phyloP scores from a whole-genome alignment of 2,113 vertebrate genomes.

The Pseudorhombus dupliciocellatus region DNA sequence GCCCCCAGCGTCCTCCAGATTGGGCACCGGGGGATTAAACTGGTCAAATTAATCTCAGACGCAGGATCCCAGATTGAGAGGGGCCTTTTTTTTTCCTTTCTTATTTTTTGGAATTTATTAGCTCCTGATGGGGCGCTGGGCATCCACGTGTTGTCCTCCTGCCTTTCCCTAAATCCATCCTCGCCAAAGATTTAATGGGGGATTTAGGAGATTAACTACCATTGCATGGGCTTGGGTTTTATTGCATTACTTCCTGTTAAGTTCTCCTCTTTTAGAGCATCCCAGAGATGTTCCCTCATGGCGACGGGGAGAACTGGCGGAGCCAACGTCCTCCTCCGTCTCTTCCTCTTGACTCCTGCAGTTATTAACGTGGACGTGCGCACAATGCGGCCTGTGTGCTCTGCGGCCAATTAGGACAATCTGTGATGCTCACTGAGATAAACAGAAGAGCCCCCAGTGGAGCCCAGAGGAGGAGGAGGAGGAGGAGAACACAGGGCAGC shows the following conservation, averaged over 20 bases:
- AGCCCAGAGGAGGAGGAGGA: background rate
- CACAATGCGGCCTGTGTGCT: constrained; percentile 32
- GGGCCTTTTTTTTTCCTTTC: background rate
- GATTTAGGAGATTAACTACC: constrained; percentile 75
- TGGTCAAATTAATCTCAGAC: constrained; percentile 70
- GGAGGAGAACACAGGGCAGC: background rate
- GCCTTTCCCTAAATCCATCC: constrained; percentile 65
- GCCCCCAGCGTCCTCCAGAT: constrained; percentile 50
- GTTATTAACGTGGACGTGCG: constrained; percentile 10
- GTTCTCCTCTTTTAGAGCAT: constrained; percentile 59
- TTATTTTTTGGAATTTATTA: constrained; percentile 64
- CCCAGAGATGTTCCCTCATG: constrained; percentile 56
- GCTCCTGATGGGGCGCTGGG: constrained; percentile 55
- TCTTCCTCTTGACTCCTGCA: constrained; percentile 6
- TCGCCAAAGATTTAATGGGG: constrained; percentile 69
- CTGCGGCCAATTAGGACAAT: constrained; percentile 4
- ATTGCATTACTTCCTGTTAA: constrained; percentile 70
- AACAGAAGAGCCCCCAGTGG: constrained; percentile 13
- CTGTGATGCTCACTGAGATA: constrained; percentile 12
- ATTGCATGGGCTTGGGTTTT: constrained; percentile 64
- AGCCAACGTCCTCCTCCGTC: constrained; percentile 47
- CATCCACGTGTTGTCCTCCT: constrained; percentile 64
- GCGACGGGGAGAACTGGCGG: constrained; percentile 13
- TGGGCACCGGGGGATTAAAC: constrained; percentile 64
- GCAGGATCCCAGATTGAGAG: constrained; percentile 56